Evolutionary conservation across 2,888 invertebrate genomes (phyloP).

Genomic region (Sepioteuthis lessoniana): DNA sequence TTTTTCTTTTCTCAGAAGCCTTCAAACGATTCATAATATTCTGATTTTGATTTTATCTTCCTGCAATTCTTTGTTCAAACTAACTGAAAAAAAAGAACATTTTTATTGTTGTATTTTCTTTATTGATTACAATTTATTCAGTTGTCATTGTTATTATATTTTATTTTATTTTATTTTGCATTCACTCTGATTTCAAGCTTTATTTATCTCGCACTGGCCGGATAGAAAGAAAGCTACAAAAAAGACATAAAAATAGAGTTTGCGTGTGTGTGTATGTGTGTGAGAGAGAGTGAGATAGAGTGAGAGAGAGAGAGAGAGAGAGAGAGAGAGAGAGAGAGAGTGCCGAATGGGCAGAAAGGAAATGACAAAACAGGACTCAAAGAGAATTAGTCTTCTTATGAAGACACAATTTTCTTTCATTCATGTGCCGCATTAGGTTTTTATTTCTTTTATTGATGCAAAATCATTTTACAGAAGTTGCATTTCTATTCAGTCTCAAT

Average conservation of each 20-base stretch:
- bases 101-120: not conserved
- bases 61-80: not conserved
- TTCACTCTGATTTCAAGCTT: not conserved
- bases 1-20: not conserved
- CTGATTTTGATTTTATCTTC: constrained; percentile 7
- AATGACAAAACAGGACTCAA: not conserved
- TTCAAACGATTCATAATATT: not conserved
- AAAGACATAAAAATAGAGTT: not conserved
- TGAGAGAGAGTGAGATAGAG: not conserved
- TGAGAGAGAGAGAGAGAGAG: not conserved
- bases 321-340: not conserved
- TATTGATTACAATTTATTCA: not conserved
- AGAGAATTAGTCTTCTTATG: not conserved
- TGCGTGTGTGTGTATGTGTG: too few relatives aligned
- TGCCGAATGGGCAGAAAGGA: not conserved
- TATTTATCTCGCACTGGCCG: not conserved
- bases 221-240: not conserved
- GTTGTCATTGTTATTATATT: too few relatives aligned
- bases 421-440: not conserved
- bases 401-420: not conserved
- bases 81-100: not conserved
- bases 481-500: not conserved
- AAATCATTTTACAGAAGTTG: not conserved
- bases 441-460: not conserved
- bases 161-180: too few relatives aligned